Evolutionary conservation across 2,113 vertebrate species (phyloP).

Genomic region (Leptobrachium ailaonicum): DNA sequence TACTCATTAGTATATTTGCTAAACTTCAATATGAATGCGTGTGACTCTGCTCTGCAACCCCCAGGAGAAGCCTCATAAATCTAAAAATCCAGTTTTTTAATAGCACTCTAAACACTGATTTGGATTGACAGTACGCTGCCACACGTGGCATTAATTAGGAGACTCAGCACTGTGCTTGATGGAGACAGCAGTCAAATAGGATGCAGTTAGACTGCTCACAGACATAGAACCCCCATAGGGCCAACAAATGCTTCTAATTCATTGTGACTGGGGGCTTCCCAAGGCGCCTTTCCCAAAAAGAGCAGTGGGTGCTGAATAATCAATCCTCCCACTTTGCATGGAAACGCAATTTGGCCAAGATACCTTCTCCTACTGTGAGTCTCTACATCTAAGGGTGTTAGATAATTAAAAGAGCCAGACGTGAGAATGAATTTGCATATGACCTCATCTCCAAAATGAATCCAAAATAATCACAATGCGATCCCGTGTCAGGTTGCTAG

Average conservation of each 20-base stretch:
- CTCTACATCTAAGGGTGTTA: conserved; percentile 35
- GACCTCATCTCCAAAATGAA: too few relatives aligned
- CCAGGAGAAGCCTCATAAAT: conserved; percentile 64
- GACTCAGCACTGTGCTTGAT: conserved; percentile 69
- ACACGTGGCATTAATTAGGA: conserved; percentile 82
- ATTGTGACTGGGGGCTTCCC: conserved; percentile 65
- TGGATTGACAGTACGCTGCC: conserved; percentile 76
- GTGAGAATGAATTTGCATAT: neutral
- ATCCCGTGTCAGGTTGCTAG: neutral
- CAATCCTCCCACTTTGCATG: conserved; percentile 45
- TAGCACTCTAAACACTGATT: conserved; percentile 85
- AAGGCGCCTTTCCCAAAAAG: conserved; percentile 62
- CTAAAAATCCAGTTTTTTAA: conserved; percentile 82
- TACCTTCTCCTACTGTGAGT: conserved; percentile 34
- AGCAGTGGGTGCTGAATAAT: conserved; percentile 60
- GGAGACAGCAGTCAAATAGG: conserved; percentile 73
- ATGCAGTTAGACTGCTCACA: conserved; percentile 70
- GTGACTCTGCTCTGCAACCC: too few relatives aligned
- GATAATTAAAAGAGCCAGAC: conserved; percentile 26
- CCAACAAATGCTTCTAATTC: conserved; percentile 61
- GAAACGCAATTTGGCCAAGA: conserved; percentile 37
- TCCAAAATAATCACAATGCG: neutral
- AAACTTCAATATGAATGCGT: too few relatives aligned
- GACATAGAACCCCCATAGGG: conserved; percentile 70
- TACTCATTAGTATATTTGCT: too few relatives aligned